Evolutionary conservation across 2,113 vertebrate species (phyloP).

Genomic region (Alosa alosa): DNA sequence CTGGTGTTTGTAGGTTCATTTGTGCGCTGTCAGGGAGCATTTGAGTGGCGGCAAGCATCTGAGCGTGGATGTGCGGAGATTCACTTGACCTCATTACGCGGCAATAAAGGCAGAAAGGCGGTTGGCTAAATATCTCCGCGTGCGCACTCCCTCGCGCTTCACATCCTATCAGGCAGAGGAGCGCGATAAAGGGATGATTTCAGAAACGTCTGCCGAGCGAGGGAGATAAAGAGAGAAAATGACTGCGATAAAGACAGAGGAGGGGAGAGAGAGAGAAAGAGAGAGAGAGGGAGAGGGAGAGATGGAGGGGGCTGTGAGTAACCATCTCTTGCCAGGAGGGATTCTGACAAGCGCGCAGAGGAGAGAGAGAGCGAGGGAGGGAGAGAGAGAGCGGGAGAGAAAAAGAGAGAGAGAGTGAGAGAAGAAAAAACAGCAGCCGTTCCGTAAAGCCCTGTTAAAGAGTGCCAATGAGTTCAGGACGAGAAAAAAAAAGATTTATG

Average conservation of each 20-base stretch:
- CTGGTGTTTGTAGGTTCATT: slow-evolving; percentile 76
- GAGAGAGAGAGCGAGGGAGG: slow-evolving; percentile 32
- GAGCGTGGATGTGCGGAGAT: slow-evolving; percentile 95
- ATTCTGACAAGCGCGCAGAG: slow-evolving; percentile 88
- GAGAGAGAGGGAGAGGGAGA: slow-evolving; percentile 48
- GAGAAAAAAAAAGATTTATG: slow-evolving; percentile 99
- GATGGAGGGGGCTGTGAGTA: slow-evolving; percentile 70
- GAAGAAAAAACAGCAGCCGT: slow-evolving; percentile 75
- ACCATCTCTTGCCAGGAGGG: slow-evolving; percentile 94
- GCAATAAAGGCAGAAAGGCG: slow-evolving; percentile 97
- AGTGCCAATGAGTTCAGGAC: slow-evolving; percentile 57
- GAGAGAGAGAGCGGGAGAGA: slow-evolving; percentile 57
- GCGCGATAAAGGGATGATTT: slow-evolving; percentile 90
- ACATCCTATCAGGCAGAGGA: slow-evolving; percentile 87
- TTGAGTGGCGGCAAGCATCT: slow-evolving; percentile 89
- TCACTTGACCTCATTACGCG: slow-evolving; percentile 99
- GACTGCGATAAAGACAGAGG: neutral
- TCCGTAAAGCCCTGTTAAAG: slow-evolving; percentile 94
- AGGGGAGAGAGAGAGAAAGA: neutral
- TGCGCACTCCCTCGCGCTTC: slow-evolving; percentile 76
- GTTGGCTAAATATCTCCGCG: slow-evolving; percentile 99
- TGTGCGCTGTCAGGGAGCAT: slow-evolving; percentile 90
- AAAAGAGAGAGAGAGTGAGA: slow-evolving; percentile 59
- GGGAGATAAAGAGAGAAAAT: slow-evolving; percentile 34
- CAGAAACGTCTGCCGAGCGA: slow-evolving; percentile 80